Percentiles rank a stretch among this genome's conserved stretches.
Evolutionary conservation across 2,888 invertebrate genomes (phyloP).

Genomic region (Drosophila fulvimacula): DNA sequence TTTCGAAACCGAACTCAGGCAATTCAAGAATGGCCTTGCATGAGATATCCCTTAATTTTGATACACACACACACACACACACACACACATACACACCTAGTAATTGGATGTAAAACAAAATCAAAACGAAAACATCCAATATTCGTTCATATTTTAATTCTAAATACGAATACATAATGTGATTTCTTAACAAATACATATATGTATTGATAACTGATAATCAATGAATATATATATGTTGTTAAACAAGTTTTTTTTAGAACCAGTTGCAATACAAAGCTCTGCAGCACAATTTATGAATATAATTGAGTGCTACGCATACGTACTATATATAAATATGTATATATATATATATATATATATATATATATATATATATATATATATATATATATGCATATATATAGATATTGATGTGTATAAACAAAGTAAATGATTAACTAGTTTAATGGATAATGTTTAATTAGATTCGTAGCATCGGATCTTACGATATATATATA

Average conservation of each 20-base stretch:
- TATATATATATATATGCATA: not conserved
- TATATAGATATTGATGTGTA: constrained; percentile 19
- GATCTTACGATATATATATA: constrained; percentile 23
- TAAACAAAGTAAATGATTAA: constrained; percentile 22
- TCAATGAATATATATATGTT: constrained; percentile 30
- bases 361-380: not conserved
- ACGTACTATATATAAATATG: not conserved
- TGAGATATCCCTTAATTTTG: constrained; percentile 16
- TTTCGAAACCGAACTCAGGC: constrained; percentile 27
- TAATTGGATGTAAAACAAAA: constrained; percentile 31
- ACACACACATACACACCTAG: constrained; percentile 4
- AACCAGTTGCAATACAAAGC: constrained; percentile 29
- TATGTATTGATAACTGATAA: constrained; percentile 22
- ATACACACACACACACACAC: constrained; percentile 6
- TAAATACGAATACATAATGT: constrained; percentile 57
- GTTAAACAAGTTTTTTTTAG: constrained; percentile 38
- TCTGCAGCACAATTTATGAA: constrained; percentile 48
- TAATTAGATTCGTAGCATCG: constrained; percentile 16
- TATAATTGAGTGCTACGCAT: constrained; percentile 32
- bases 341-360: constrained; percentile 8
- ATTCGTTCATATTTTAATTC: constrained; percentile 51
- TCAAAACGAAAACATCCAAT: constrained; percentile 16
- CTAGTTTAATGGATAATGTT: constrained; percentile 20
- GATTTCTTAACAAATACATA: constrained; percentile 37
- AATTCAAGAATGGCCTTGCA: constrained; percentile 19